Conservation (phyloP, 2,888 invertebrate species). For the Oscheius myriophilus region DNA sequence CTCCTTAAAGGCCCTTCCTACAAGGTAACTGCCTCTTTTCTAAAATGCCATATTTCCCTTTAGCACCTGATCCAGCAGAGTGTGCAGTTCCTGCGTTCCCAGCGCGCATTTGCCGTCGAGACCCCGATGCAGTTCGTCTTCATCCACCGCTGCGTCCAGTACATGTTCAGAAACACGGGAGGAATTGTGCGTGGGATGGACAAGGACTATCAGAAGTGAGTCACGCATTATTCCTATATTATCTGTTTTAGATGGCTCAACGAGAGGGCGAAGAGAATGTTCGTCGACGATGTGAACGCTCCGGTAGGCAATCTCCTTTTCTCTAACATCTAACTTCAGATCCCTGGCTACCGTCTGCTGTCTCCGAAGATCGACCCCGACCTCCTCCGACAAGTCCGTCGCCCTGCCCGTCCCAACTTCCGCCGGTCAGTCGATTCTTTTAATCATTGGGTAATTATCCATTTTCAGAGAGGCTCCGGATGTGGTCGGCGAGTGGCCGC, state of each 20-base stretch:
- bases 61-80: constrained; percentile 64
- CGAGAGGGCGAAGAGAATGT: constrained; percentile 61
- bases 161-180: constrained; percentile 58
- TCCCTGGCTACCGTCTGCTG: constrained; percentile 76
- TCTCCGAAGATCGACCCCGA: constrained; percentile 73
- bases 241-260: constrained; percentile 56
- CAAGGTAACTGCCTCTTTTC: constrained; percentile 47
- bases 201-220: constrained; percentile 54
- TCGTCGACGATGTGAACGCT: constrained; percentile 57
- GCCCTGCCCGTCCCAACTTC: constrained; percentile 47
- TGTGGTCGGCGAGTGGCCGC: constrained; percentile 64
- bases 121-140: constrained; percentile 67
- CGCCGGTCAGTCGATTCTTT: constrained; percentile 33
- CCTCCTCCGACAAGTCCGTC: constrained; percentile 56
- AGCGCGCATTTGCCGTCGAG: constrained; percentile 64
- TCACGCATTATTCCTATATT: neutral
- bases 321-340: constrained; percentile 35
- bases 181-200: constrained; percentile 54
- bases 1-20: constrained; percentile 63
- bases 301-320: constrained; percentile 21
- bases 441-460: neutral
- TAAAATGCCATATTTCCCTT: constrained; percentile 21
- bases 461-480: constrained; percentile 63
- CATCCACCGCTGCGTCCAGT: constrained; percentile 52
- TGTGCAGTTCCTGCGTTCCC: constrained; percentile 63